Evolutionary conservation across 2,797 vertebrate genomes (phyloP).

Genomic region (Avahi laniger): DNA sequence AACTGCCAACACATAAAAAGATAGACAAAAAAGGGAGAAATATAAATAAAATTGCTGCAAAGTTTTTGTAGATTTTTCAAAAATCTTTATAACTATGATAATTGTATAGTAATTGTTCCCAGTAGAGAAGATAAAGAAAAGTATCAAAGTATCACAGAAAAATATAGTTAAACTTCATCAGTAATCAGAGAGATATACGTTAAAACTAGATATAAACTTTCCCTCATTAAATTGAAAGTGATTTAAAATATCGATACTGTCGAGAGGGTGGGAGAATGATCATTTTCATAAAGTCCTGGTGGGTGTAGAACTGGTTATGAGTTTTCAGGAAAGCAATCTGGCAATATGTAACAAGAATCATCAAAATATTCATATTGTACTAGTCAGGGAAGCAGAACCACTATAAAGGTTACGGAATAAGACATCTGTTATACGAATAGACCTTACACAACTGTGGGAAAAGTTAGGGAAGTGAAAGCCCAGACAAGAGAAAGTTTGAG

Average conservation of each 20-base stretch:
- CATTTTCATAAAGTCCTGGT: background rate
- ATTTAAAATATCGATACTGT: background rate
- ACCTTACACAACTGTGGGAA: background rate
- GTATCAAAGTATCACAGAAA: background rate
- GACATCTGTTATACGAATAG: background rate
- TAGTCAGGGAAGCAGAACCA: background rate
- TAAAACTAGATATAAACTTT: background rate
- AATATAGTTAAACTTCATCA: background rate
- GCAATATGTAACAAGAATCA: background rate
- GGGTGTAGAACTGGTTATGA: background rate
- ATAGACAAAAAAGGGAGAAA: background rate
- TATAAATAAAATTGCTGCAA: background rate
- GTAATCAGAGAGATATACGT: background rate
- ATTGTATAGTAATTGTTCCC: background rate
- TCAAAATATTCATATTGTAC: background rate
- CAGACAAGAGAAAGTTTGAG: background rate
- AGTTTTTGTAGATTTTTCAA: background rate
- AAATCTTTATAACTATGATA: background rate
- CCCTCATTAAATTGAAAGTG: background rate
- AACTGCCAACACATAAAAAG: background rate
- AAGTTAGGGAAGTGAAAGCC: background rate
- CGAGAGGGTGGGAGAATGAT: background rate
- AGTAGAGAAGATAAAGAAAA: background rate
- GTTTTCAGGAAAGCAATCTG: background rate
- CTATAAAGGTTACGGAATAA: background rate